phyloP scores from a whole-genome alignment of 2,113 vertebrate genomes.

The Athene noctua region DNA sequence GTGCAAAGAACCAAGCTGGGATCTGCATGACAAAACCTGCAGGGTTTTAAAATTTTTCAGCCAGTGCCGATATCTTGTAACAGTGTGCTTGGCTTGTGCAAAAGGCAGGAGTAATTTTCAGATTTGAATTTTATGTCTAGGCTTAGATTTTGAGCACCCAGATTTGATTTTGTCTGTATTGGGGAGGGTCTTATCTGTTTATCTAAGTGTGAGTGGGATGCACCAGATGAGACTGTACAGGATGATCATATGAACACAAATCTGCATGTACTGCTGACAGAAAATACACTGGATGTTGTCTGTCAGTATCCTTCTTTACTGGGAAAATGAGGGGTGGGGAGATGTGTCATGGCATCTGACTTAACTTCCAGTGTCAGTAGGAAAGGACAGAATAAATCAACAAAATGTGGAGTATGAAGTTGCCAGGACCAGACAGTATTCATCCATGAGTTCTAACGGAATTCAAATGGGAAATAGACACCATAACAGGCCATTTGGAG shows the following conservation, averaged over 20 bases:
- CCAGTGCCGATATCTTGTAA: not conserved
- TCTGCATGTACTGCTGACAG: not conserved
- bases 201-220: not conserved
- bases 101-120: not conserved
- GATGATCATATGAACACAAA: not conserved
- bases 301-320: not conserved
- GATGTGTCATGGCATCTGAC: not conserved
- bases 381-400: not conserved
- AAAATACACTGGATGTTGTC: constrained; percentile 9
- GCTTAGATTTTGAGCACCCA: not conserved
- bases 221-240: not conserved
- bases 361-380: not conserved
- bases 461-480: not conserved
- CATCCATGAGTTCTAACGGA: not conserved
- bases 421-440: not conserved
- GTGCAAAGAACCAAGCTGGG: not conserved
- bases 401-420: not conserved
- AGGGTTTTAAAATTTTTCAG: not conserved
- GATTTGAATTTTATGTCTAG: not conserved
- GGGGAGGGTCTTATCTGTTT: not conserved
- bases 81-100: not conserved
- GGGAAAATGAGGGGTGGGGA: not conserved
- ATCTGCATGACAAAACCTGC: not conserved
- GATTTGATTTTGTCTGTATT: not conserved
- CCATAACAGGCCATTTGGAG: not conserved